phyloP scores from a whole-genome alignment of 2,888 invertebrate species.

The Slavum lentiscoides region DNA sequence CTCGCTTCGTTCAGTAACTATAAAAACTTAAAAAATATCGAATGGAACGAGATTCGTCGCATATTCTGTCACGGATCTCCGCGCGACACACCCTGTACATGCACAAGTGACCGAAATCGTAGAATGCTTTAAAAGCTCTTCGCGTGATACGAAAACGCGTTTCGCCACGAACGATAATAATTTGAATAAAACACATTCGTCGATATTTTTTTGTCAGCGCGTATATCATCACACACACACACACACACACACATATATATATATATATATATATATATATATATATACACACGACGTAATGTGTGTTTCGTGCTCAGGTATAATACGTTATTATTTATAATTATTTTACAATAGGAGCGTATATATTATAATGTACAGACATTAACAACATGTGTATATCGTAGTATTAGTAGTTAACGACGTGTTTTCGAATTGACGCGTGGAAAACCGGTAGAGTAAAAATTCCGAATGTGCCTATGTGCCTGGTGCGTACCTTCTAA shows the following conservation, averaged over 20 bases:
- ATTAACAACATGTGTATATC: neutral
- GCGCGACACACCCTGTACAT: too few species aligned
- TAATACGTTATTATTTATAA: neutral
- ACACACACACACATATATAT: too few species aligned
- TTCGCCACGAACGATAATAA: neutral
- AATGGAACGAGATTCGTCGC: too few species aligned
- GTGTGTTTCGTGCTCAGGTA: constrained; percentile 17
- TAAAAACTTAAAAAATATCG: too few species aligned
- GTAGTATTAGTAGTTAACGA: neutral
- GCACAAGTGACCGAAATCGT: too few species aligned
- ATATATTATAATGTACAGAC: neutral
- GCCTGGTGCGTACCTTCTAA: too few species aligned
- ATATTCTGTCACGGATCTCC: too few species aligned
- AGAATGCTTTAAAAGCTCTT: constrained; percentile 33
- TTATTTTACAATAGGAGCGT: too few species aligned
- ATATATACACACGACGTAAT: constrained; percentile 1
- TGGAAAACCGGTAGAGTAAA: neutral
- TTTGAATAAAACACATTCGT: constrained; percentile 29
- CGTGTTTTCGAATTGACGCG: constrained; percentile 13
- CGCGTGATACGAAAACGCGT: neutral
- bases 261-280: too few species aligned
- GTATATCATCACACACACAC: too few species aligned
- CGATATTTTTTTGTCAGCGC: neutral
- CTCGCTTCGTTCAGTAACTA: too few species aligned
- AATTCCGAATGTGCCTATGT: too few species aligned